These are phyloP conservation scores for Centrocercus urophasianus DNA, from an alignment of 2,113 vertebrate genomes.

Conservation along the genomic window DNA sequence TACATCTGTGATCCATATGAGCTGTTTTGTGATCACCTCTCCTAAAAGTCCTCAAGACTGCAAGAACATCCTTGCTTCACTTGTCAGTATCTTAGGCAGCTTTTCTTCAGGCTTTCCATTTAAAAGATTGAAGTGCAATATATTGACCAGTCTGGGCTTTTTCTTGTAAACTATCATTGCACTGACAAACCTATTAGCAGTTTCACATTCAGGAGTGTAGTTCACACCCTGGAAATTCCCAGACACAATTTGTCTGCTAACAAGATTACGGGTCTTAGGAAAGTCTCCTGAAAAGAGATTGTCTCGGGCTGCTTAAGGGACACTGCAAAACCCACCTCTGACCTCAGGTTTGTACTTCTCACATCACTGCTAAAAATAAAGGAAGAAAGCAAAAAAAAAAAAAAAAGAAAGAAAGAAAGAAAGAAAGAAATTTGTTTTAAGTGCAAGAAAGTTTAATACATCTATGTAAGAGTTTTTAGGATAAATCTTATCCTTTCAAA, in stretches of 20 bases:
- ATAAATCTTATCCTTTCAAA: not conserved
- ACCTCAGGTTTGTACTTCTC: not conserved
- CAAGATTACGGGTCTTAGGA: slow-evolving; percentile 46
- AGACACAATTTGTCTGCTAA: slow-evolving; percentile 43
- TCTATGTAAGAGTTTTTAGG: not conserved
- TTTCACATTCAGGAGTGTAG: not conserved
- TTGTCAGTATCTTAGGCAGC: not conserved
- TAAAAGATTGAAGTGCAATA: not conserved
- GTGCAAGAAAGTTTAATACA: not conserved
- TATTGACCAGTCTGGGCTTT: accelerated
- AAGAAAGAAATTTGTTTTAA: not conserved
- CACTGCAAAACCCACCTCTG: not conserved
- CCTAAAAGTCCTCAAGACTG: not conserved
- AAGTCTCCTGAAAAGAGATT: slow-evolving; percentile 55
- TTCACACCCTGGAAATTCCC: not conserved
- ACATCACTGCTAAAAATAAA: slow-evolving; percentile 1
- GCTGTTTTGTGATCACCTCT: not conserved
- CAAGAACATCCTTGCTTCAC: not conserved
- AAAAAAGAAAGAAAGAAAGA: not conserved
- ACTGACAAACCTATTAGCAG: not conserved
- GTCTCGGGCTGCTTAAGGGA: slow-evolving; percentile 37
- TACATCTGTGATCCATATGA: too few species aligned
- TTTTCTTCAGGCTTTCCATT: not conserved
- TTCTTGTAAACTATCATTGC: not conserved
- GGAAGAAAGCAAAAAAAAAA: not conserved